A percentile compares a stretch with the other conserved stretches of the same genome.
phyloP scores from a whole-genome alignment of 2,113 vertebrate species.

The Ctenomys sociabilis region DNA sequence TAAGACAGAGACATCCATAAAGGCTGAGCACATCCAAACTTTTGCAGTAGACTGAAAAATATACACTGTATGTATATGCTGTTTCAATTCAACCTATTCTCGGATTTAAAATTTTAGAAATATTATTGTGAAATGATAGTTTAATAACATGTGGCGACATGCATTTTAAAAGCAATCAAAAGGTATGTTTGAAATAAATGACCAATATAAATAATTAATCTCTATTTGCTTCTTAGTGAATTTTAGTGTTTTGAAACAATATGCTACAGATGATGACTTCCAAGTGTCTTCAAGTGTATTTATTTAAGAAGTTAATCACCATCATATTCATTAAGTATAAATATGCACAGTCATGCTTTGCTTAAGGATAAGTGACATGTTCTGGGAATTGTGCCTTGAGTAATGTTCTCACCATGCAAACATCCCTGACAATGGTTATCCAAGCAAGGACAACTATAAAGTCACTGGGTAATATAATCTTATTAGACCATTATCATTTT shows the following conservation, averaged over 20 bases:
- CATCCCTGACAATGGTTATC: background rate
- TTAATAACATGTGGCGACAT: background rate
- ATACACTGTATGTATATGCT: background rate
- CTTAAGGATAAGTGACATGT: background rate
- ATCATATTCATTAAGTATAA: background rate
- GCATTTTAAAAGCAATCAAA: background rate
- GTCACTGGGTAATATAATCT: background rate
- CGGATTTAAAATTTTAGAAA: background rate
- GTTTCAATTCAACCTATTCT: background rate
- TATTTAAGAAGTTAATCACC: background rate
- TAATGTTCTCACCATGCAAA: background rate
- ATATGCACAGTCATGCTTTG: background rate
- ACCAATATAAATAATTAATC: background rate
- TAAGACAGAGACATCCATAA: constrained; percentile 78
- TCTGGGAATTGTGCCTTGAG: background rate
- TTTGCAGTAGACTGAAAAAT: background rate
- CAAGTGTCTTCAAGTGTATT: background rate
- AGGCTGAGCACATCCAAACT: background rate
- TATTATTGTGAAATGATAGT: background rate
- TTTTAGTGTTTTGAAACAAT: background rate
- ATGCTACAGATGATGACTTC: background rate
- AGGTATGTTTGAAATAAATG: background rate
- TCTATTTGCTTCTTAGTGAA: background rate
- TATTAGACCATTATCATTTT: too few species aligned
- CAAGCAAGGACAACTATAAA: background rate